Percentiles rank a stretch among this genome's conserved stretches.
Conservation (phyloP, 2,797 vertebrate genomes). For the Helostoma temminkii region DNA sequence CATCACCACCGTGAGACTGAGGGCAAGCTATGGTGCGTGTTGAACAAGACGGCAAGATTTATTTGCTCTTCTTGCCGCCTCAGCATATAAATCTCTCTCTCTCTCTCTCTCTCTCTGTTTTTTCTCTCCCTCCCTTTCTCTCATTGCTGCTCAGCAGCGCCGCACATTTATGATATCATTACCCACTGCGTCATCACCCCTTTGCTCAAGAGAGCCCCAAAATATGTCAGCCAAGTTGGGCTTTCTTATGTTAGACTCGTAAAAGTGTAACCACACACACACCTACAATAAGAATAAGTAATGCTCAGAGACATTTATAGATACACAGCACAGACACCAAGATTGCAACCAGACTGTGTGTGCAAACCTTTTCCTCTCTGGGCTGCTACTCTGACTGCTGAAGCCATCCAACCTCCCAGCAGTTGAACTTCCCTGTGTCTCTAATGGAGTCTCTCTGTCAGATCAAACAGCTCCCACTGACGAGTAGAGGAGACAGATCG, state of each 20-base stretch:
- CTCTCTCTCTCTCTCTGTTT: not conserved
- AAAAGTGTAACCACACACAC: slow-evolving; percentile 68
- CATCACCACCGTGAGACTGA: slow-evolving; percentile 49
- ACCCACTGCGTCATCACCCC: slow-evolving; percentile 55
- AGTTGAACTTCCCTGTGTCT: slow-evolving; percentile 78
- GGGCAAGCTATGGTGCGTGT: slow-evolving; percentile 29
- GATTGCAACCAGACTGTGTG: slow-evolving; percentile 83
- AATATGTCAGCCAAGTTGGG: slow-evolving; percentile 56
- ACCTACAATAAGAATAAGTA: slow-evolving; percentile 73
- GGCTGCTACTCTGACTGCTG: slow-evolving; percentile 77
- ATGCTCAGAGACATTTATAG: slow-evolving; percentile 81
- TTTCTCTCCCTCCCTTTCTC: not conserved
- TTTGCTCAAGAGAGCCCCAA: slow-evolving; percentile 54
- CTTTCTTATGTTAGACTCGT: slow-evolving; percentile 32
- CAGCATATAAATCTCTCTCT: slow-evolving; percentile 15
- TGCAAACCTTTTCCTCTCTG: slow-evolving; percentile 80
- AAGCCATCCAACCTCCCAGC: slow-evolving; percentile 80
- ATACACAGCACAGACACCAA: slow-evolving; percentile 79
- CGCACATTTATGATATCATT: slow-evolving; percentile 71
- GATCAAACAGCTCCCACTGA: slow-evolving; percentile 82
- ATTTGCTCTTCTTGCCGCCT: slow-evolving; percentile 45
- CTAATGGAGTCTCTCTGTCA: slow-evolving; percentile 81
- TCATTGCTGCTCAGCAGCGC: slow-evolving; percentile 47
- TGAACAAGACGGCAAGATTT: slow-evolving; percentile 23
- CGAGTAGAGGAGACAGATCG: slow-evolving; percentile 80